Base-by-base conservation (phyloP, 92 coral and sea anemone species). In the Epizoanthus fatuus region DNA sequence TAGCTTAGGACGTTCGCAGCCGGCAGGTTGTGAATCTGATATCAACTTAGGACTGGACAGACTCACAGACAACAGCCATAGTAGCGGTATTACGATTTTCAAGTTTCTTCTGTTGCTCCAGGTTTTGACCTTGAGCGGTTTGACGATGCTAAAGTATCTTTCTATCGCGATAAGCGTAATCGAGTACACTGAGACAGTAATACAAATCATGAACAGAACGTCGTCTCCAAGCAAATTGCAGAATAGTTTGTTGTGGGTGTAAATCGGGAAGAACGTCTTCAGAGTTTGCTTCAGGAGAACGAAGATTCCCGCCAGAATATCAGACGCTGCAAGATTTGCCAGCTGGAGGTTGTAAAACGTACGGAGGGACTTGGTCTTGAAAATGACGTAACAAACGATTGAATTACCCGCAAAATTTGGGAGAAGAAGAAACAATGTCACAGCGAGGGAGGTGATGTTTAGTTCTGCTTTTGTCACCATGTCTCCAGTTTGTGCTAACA, bases 341-440 rank as follows among this genome's bases (percentile, higher is more conserved):
- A 66, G 49, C 72, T 66, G 72, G 0, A 66, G 72, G 15, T 66
- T 66, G 72, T 66, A 66, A 37, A 66, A 66, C 49, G 72, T 66
- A 42, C 72, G 72, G 40, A 66, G 72, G 16, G 72, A 37, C 49
- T 66, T 66, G 49, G 72, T 32, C 40, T 66, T 66, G 72, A 66
- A 32, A 14, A 66, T 66, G 19, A 37, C 72, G n/a, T 66, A 66
- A 17, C 72, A 66, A 16, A 66, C 72, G 72, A 66, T 66, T 39
- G 72, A 32, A 66, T 66, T 66, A 3, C 72, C 72, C 38, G 7
- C 49, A 66, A 66, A 66, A 25, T 66, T 66, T 15, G 72, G 72
- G 10, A 66, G n/a, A 12, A 66, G 44, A 8, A 66, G 40, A 66
- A 66, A 17, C 3, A 66, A 66, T 13, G 72, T 66, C 13, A 66